Base-by-base conservation (phyloP, 2,113 vertebrate species). In the Edolisoma coerulescens region DNA sequence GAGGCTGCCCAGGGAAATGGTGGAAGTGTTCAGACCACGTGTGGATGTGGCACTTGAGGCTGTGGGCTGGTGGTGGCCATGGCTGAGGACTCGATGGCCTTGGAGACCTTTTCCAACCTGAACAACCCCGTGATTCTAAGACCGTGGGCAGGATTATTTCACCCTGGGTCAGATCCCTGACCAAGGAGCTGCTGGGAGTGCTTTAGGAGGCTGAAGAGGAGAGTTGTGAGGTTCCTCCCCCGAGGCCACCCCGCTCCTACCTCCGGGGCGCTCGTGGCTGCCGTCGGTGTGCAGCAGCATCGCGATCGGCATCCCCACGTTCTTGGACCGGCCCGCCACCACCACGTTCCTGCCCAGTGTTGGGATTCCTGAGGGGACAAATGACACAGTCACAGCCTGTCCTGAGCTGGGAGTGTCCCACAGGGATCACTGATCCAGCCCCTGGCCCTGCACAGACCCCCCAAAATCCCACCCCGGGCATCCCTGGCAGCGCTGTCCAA, bases 261-360 rank as follows among this genome's bases (percentile, higher is more conserved):
- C 99, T 98, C 99, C 99, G 0, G 99, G 99, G 6, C 99, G 98
- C 87, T 99, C 99, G 0, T 99, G 99, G 0, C 98, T 94, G 13
- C 99, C 99, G 1, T 99, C 99, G 1, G 99, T 99, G 35, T 99
- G 99, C 16, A 99, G 98, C 41, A 99, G 93, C 99, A 99, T 99
- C 8, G 99, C 99, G 4, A 99, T 99, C 47, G 99, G 99, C 99
- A 99, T 99, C 4, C 99, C 99, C 37, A 99, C 99, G 1, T 99
- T 99, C 97, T 99, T 99, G 4, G 99, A 99, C 68, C 99, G 98
- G 47, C 99, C 99, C 0, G 99, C 99, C 75, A 99, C 99, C 41
- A 99, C 97, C 23, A 99, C 99, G 3, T 99, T 99, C 98, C 99
- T 99, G 42, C 99, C 99, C 50, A 99, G 88, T 1, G 99, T 99